Evolutionary conservation across 1,140 invertebrate species (phyloP).

Genomic region (Neodiprion pinetum): DNA sequence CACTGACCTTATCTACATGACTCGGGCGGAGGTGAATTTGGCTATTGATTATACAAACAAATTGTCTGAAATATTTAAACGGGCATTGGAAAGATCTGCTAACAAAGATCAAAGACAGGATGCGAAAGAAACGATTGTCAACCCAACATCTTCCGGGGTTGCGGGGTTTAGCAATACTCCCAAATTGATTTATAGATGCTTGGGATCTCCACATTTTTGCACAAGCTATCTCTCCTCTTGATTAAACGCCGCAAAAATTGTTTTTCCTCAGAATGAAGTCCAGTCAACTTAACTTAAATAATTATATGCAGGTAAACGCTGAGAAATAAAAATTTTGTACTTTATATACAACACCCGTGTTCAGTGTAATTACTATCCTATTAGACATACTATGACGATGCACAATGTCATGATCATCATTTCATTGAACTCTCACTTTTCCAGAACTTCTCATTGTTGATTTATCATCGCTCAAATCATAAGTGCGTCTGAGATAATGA

Average conservation of each 20-base stretch:
- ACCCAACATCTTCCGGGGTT: background rate
- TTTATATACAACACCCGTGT: too few relatives aligned
- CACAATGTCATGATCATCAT: too few relatives aligned
- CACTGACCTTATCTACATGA: background rate
- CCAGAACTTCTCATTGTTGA: too few relatives aligned
- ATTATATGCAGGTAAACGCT: too few relatives aligned
- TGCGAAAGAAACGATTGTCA: background rate
- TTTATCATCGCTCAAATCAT: too few relatives aligned
- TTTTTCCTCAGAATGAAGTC: too few relatives aligned
- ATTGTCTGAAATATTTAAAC: slow-evolving; percentile 1
- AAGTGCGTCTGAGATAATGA: too few relatives aligned
- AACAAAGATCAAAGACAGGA: background rate
- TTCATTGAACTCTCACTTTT: too few relatives aligned
- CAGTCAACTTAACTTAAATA: too few relatives aligned
- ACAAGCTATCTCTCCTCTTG: background rate
- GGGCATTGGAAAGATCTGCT: background rate
- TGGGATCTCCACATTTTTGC: slow-evolving; percentile 8
- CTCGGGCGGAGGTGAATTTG: background rate
- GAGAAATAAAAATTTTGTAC: too few relatives aligned
- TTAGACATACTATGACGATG: too few relatives aligned
- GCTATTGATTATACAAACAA: background rate
- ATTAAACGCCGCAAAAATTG: background rate
- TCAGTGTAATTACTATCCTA: too few relatives aligned
- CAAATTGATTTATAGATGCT: background rate
- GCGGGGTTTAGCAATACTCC: background rate